Base-by-base conservation (phyloP, 2,888 invertebrate genomes). In the Psylliodes chrysocephalus region DNA sequence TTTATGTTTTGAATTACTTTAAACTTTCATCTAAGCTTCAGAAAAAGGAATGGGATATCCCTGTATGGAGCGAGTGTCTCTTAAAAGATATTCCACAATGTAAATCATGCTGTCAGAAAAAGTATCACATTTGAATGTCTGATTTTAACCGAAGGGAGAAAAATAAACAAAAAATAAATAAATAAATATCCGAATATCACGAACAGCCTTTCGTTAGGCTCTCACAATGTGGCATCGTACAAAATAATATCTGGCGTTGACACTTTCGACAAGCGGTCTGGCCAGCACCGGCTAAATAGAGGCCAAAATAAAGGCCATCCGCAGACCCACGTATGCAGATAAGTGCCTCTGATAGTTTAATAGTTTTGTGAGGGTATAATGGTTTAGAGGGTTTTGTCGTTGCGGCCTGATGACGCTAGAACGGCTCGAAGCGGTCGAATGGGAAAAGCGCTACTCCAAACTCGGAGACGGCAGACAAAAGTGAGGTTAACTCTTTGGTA, bases 261-360 rank as follows among this genome's bases (percentile, higher is more conserved):
- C 66, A 49, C 53, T 67, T 67, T 67, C 63, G 63, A 67, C 63
- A 64, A 57, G 63, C 60, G 35, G 51, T 51, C 44, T 44, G 54
- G 59, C 54, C 49, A 47, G 46, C 63, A 59, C 35, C 30, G 55
- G 33, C 53, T 59, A 60, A 64, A 59, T 60, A 40, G 64, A 51
- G 35, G 49, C 40, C 59, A 44, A 57, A 42, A 53, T 62, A 40
- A 57, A 57, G 59, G 54, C 49, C 42, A 42, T 49, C 61, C 40
- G 40, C 62, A 53, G 60, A 54, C 44, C 59, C 72, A 70, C 70
- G 74, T 75, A 75, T 74, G 75, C 73, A 74, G 75, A 76, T 77
- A 76, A 74, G 73, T 69, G 66, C 71, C 71, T 71, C 75, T 77
- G 77, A 78, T 77, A 77, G 77, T 77, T 77, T 77, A 75, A 78